These are phyloP conservation scores for Creontiades dilutus DNA, from an alignment of 2,888 invertebrate species.

Conservation along the genomic window DNA sequence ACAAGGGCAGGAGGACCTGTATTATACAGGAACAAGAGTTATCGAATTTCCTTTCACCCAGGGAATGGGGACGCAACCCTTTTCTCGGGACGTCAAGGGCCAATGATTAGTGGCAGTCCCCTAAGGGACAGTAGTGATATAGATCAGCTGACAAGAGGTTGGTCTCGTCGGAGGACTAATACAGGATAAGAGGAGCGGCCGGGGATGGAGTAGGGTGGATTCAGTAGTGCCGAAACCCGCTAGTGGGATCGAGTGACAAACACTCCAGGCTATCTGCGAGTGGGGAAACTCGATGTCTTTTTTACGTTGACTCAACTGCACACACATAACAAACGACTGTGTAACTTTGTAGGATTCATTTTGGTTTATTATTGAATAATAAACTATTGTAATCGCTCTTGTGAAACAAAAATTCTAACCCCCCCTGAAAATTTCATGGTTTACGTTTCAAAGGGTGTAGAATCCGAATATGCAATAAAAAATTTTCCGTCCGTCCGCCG, in stretches of 20 bases:
- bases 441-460: no score
- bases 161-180: not conserved
- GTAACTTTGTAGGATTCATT: no score
- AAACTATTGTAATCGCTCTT: no score
- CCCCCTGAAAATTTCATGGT: no score
- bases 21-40: not conserved
- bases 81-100: not conserved
- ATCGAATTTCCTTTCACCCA: not conserved
- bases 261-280: no score
- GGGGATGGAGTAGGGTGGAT: not conserved
- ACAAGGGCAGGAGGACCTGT: not conserved
- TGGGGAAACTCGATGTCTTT: no score
- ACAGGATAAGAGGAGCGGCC: not conserved
- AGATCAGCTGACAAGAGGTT: slow-evolving; percentile 4
- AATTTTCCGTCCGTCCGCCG: no score
- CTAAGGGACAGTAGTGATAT: not conserved
- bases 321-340: no score
- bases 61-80: not conserved
- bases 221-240: not conserved
- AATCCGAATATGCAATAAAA: no score
- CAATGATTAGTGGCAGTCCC: not conserved
- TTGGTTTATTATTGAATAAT: no score
- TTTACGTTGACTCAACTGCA: no score
- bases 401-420: no score
- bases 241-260: not conserved